Base-by-base conservation (phyloP, 2,797 vertebrate genomes). In the Phrynocephalus vlangalii region DNA sequence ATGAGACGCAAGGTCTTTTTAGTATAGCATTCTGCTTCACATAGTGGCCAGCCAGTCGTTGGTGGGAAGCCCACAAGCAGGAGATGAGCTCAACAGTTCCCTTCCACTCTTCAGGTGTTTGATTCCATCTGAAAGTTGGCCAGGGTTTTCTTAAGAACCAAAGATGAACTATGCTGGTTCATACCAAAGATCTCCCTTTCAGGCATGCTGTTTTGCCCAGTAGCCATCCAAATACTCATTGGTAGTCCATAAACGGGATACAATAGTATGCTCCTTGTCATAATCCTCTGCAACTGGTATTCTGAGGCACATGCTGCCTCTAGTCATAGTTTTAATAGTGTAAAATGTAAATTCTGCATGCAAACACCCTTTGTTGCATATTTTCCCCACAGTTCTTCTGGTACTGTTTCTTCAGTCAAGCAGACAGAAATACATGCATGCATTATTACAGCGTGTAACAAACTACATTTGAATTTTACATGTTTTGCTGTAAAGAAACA, bases 391-490 rank as follows among this genome's bases (percentile, higher is more conserved):
- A 1, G 10, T 70, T 70, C 18, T 75, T 3, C 33, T 72, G 7
- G n/a, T 38, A 6, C 30, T 5, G 16, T 30, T 75, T 20, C 18
- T 38, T 38, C n/a, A 18, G 13, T 30, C 33, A 20, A 33, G 33
- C 72, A 72, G 15, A 38, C 30, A 18, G 30, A 75, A 75, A n/a
- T 56, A 56, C 15, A 8, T 15, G 9, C n/a, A 16, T 79, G n/a
- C 18, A 22, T n/a, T 30, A 33, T 38, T 1, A 66, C 63, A 11
- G 26, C 5, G 15, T 50, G 5, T 75, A 50, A 16, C 77, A 38
- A 30, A 76, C 38, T 76, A 20, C 76, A 60, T 56, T 79, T 79
- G 50, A 6, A 79, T 79, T 79, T 79, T 79, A 56, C 56, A 79
- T 6, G 5, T 56, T n/a, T 79, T 33, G 18, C 30, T 60, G 5